Evolutionary conservation across 2,797 vertebrate genomes (phyloP), one percentile per base, ranked within the genome.

Genomic region (Leptoclinus maculatus): DNA sequence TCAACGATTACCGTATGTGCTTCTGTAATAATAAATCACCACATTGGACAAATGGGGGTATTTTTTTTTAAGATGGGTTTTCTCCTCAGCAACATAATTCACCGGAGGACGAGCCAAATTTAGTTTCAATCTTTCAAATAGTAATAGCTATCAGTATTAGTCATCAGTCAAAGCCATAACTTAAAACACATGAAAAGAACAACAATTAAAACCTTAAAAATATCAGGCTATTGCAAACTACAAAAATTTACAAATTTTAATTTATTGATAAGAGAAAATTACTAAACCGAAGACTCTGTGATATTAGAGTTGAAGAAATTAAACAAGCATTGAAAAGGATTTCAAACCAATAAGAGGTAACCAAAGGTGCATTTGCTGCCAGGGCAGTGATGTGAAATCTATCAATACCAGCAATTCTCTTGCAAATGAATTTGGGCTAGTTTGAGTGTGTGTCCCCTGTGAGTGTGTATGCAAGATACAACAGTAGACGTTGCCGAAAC

Each of bases 111-210:
- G 23, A 53, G 8, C 7, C 11, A 10, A 16, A 64, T 53, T 65
- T 25, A 13, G n/a, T 14, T 49, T 78, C 2, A 84, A 32, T 70
- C 17, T 45, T 12, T 34, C 32, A 34, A 66, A 62, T 32, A 66
- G 10, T 6, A 27, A 8, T 1, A 17, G 1, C 45, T 38, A 38
- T 47, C 1, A 16, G 62, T 49, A 65, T 64, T 29, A 66, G 10
- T 29, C 38, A 45, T 39, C 23, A 62, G 23, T 49, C 10, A 43
- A 63, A 74, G 25, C 3, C 54, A 36, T 23, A 11, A 36, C 13
- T 6, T 12, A 7, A 58, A 29, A 73, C 11, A 13, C 21, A 34
- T 13, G 2, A 25, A 7, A 21, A 49, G 2, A 57, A 78, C 27
- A 25, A 58, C 9, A 32, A 45, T 25, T 38, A n/a, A 32, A 14